Conservation (phyloP, 2,113 vertebrate genomes). For the Rhabdornis inornatus region DNA sequence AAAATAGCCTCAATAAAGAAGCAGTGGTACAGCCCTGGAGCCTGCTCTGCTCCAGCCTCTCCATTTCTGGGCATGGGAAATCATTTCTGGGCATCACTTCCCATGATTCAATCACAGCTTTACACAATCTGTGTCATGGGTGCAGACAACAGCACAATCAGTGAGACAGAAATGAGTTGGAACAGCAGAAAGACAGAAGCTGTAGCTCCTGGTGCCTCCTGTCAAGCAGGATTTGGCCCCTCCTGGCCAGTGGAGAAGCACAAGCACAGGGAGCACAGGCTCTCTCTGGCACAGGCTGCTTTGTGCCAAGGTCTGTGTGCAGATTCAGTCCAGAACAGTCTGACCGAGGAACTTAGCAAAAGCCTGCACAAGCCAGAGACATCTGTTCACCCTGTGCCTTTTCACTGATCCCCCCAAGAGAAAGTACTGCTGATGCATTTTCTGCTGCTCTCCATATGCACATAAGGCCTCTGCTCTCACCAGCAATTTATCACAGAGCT, state of each 20-base stretch:
- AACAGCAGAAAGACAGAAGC: neutral
- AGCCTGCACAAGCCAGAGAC: neutral
- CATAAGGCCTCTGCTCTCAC: neutral
- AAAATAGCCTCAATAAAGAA: neutral
- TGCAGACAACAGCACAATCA: neutral
- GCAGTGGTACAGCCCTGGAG: neutral
- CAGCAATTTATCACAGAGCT: neutral
- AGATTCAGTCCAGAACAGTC: neutral
- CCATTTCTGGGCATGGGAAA: neutral
- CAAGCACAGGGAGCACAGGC: neutral
- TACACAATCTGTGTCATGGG: accelerated
- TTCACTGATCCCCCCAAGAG: neutral
- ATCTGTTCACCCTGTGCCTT: neutral
- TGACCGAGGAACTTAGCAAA: neutral
- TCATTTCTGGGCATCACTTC: neutral
- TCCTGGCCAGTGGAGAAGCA: neutral
- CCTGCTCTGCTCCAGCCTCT: neutral
- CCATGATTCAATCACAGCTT: neutral
- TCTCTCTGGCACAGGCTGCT: neutral
- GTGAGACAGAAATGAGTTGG: neutral
- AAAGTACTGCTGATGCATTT: neutral
- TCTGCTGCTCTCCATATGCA: neutral
- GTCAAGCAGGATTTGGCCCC: neutral
- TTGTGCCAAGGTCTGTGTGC: neutral
- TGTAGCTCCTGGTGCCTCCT: neutral